A percentile compares a stretch with the other conserved stretches of the same genome.
Conservation (phyloP, 1,140 invertebrate species). For the Mactra quadrangularis region DNA sequence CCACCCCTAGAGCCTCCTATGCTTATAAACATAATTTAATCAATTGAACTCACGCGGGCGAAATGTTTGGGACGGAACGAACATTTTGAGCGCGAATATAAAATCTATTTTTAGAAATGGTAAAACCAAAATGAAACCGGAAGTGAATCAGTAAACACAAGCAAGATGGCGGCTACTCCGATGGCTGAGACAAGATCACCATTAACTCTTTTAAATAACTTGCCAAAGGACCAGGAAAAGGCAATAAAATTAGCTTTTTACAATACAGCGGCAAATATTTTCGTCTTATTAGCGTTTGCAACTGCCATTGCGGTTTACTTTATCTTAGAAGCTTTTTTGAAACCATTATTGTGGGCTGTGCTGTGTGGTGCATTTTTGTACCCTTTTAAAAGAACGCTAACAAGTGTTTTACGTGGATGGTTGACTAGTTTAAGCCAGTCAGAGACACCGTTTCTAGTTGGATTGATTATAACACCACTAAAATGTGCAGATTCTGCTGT, state of each 20-base stretch:
- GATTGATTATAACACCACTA: slow-evolving; percentile 90
- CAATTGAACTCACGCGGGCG: too few species aligned
- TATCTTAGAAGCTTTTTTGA: slow-evolving; percentile 94
- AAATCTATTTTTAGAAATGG: slow-evolving; percentile 26
- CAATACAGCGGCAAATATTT: slow-evolving; percentile 82
- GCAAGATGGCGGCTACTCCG: slow-evolving; percentile 57
- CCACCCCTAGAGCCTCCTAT: too few species aligned
- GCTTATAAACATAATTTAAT: too few species aligned
- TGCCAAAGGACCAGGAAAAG: slow-evolving; percentile 88
- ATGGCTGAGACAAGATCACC: slow-evolving; percentile 57
- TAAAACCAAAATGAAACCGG: slow-evolving; percentile 39
- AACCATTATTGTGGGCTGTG: slow-evolving; percentile 96
- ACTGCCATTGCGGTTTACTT: slow-evolving; percentile 89
- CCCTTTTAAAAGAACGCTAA: slow-evolving; percentile 92
- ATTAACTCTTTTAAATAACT: slow-evolving; percentile 68
- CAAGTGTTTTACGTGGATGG: slow-evolving; percentile 89
- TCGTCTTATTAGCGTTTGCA: slow-evolving; percentile 77
- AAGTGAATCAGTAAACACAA: slow-evolving; percentile 20
- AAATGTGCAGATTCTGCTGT: slow-evolving; percentile 89
- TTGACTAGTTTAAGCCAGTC: slow-evolving; percentile 83
- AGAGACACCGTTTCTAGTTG: slow-evolving; percentile 86
- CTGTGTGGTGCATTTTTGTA: slow-evolving; percentile 95
- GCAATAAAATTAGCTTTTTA: slow-evolving; percentile 85
- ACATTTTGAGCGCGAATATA: too few species aligned
- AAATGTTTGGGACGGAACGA: too few species aligned